Conservation (phyloP, 2,888 invertebrate genomes). For the Syrphus vitripennis region DNA sequence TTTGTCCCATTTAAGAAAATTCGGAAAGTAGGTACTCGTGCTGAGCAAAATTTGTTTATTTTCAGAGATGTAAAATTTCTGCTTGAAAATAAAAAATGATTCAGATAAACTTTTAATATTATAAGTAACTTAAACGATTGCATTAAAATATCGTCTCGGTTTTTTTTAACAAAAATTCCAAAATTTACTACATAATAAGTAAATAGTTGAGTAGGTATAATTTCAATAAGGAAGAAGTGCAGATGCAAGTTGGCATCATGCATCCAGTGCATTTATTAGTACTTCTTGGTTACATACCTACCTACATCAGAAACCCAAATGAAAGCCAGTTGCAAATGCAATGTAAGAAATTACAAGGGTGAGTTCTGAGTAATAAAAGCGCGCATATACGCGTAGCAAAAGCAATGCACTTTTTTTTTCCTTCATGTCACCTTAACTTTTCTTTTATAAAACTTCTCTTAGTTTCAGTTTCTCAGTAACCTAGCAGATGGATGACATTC, state of each 20-base stretch:
- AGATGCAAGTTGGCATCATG: background rate
- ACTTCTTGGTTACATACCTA: background rate
- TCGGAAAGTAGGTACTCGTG: no score
- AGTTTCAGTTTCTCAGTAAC: background rate
- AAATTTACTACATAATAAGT: no score
- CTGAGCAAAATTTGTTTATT: no score
- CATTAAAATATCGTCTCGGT: no score
- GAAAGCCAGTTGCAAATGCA: background rate
- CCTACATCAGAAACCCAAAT: background rate
- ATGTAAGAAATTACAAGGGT: background rate
- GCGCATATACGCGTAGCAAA: conserved; percentile 6
- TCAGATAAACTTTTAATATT: no score
- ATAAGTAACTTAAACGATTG: no score
- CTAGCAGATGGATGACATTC: background rate
- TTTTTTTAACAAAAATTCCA: no score
- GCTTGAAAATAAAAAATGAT: no score
- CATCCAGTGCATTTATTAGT: background rate
- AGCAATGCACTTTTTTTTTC: background rate
- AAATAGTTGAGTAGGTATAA: no score
- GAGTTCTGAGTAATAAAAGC: background rate
- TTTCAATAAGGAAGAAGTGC: background rate
- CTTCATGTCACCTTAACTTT: background rate
- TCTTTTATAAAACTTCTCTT: background rate
- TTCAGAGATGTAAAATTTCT: no score
- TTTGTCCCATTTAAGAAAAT: no score